Evolutionary conservation across 2,888 invertebrate genomes (phyloP).

Genomic region (Punctoribates punctum): DNA sequence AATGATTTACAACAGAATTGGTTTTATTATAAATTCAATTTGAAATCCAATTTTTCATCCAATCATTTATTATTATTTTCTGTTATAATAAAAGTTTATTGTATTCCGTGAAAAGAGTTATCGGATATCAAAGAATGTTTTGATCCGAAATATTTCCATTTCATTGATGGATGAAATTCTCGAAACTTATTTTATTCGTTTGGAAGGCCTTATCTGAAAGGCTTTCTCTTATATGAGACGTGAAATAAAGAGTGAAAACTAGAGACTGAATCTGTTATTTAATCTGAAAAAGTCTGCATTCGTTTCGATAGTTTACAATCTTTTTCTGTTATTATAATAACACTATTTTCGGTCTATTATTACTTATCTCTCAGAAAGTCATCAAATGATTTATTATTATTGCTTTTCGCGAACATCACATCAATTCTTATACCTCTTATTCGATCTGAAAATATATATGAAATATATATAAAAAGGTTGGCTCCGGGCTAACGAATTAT

Average conservation of each 20-base stretch:
- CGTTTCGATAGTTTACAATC: constrained; percentile 24
- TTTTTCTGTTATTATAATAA: constrained; percentile 31
- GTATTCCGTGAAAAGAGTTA: not conserved
- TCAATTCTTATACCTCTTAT: constrained; percentile 18
- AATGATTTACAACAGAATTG: constrained; percentile 6
- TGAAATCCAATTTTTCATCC: not conserved
- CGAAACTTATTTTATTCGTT: not conserved
- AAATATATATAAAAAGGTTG: not conserved
- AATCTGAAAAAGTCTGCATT: not conserved
- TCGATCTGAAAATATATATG: constrained; percentile 1
- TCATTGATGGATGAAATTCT: not conserved
- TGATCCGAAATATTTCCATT: not conserved
- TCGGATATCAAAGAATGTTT: not conserved
- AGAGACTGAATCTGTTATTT: not conserved
- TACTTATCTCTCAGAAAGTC: constrained; percentile 28
- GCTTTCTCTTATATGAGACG: not conserved
- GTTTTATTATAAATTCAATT: constrained; percentile 9
- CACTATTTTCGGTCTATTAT: constrained; percentile 32
- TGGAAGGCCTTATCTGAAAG: not conserved
- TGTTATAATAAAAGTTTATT: not conserved
- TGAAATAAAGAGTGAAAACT: not conserved
- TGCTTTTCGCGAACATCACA: constrained; percentile 6
- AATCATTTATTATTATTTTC: constrained; percentile 5
- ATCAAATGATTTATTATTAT: constrained; percentile 37
- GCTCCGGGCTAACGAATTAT: constrained; percentile 13